These are phyloP conservation scores for Heliconius aoede DNA, from an alignment of 2,888 invertebrate genomes.

Conservation along the genomic window DNA sequence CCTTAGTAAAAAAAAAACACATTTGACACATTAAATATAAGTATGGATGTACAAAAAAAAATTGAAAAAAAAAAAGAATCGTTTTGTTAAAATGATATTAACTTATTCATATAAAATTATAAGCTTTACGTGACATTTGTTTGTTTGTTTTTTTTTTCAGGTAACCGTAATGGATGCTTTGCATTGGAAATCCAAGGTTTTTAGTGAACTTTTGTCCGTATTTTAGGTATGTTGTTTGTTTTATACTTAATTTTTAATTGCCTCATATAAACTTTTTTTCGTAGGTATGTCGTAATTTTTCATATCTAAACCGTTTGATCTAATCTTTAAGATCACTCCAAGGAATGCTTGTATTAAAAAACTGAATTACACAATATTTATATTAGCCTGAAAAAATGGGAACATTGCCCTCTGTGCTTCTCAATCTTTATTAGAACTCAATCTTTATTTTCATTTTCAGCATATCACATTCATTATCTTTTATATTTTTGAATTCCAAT, in stretches of 20 bases:
- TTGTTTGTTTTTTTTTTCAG: slow-evolving; percentile 38
- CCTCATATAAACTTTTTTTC: background rate
- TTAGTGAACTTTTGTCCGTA: slow-evolving; percentile 24
- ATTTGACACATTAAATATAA: background rate
- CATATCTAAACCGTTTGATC: background rate
- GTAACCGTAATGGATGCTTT: slow-evolving; percentile 41
- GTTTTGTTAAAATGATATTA: background rate
- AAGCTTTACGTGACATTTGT: slow-evolving; percentile 8
- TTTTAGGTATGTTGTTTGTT: slow-evolving; percentile 33
- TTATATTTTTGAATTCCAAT: too few species aligned
- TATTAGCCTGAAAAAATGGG: too few species aligned
- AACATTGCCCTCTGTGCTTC: too few species aligned
- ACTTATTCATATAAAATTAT: background rate
- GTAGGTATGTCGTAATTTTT: too few species aligned
- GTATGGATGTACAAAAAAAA: background rate
- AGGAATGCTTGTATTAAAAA: too few species aligned
- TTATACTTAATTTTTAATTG: slow-evolving; percentile 1
- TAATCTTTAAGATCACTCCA: background rate
- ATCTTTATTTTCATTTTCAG: too few species aligned
- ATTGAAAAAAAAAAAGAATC: background rate
- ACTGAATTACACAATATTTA: too few species aligned
- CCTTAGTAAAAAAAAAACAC: background rate
- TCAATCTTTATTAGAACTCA: too few species aligned
- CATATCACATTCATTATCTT: too few species aligned
- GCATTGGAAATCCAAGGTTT: slow-evolving; percentile 22